A percentile compares a stretch with the other conserved stretches of the same genome.
These are phyloP conservation scores for Isoperla grammatica DNA, from an alignment of 2,888 invertebrate genomes.

Conservation along the genomic window DNA sequence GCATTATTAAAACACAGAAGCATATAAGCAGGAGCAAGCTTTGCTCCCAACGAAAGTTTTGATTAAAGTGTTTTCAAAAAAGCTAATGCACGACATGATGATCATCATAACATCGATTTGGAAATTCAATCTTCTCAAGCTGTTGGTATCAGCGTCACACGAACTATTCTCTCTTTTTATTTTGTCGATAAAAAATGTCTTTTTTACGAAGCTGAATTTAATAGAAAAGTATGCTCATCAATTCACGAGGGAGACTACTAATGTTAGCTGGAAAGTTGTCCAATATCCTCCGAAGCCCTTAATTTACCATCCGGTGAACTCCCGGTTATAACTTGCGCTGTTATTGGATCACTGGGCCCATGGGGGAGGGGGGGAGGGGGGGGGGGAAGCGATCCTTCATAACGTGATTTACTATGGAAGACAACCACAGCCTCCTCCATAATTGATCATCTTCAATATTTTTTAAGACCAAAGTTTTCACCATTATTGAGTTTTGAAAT, in stretches of 20 bases:
- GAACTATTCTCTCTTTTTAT: slow-evolving; percentile 21
- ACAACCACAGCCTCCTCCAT: slow-evolving; percentile 19
- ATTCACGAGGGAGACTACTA: slow-evolving; percentile 40
- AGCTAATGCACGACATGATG: no score
- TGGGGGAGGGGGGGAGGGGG: slow-evolving; percentile 10
- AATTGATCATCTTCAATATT: slow-evolving; percentile 26
- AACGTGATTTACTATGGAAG: slow-evolving; percentile 29
- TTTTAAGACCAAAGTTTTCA: not conserved
- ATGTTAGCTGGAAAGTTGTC: slow-evolving; percentile 29
- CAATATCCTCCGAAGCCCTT: slow-evolving; percentile 28
- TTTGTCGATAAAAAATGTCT: slow-evolving; percentile 37
- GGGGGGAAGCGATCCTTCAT: slow-evolving; percentile 25
- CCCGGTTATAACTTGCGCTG: slow-evolving; percentile 29
- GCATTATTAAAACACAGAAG: no score
- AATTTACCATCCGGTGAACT: slow-evolving; percentile 26
- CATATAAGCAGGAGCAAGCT: no score
- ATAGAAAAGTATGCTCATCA: slow-evolving; percentile 47
- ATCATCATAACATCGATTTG: slow-evolving; percentile 10
- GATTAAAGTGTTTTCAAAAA: no score
- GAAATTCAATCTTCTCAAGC: slow-evolving; percentile 23
- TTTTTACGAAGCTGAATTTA: slow-evolving; percentile 41
- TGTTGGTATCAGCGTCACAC: slow-evolving; percentile 14
- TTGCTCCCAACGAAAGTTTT: no score
- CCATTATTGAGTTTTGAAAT: not conserved
- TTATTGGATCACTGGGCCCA: slow-evolving; percentile 27